A percentile compares a stretch with the other conserved stretches of the same genome.
Evolutionary conservation across 2,888 invertebrate species (phyloP).

Genomic region (Pyralis farinalis): DNA sequence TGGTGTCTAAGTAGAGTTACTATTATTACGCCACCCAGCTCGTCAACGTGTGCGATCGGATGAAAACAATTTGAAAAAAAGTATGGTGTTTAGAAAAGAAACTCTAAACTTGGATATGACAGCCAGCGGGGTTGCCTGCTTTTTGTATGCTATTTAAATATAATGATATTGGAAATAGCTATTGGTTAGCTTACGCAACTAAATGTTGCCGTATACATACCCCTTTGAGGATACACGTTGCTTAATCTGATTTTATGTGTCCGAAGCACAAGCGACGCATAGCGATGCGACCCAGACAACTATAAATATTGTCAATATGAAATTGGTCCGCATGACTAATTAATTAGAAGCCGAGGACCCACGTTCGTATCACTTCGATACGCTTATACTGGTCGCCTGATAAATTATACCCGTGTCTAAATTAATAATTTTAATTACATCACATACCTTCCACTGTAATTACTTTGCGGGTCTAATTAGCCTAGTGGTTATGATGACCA

Average conservation of each 20-base stretch:
- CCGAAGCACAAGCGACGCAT: constrained; percentile 40
- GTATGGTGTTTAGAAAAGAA: not conserved
- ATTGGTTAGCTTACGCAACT: constrained; percentile 42
- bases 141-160: constrained; percentile 4
- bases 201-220: constrained; percentile 44
- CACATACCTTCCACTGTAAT: too few relatives aligned
- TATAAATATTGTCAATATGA: constrained; percentile 26
- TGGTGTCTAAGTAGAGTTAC: too few relatives aligned
- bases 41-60: not conserved
- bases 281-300: constrained; percentile 28
- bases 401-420: too few relatives aligned
- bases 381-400: too few relatives aligned
- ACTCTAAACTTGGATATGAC: not conserved
- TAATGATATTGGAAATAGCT: constrained; percentile 21
- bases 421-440: too few relatives aligned
- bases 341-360: constrained; percentile 9
- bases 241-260: constrained; percentile 48
- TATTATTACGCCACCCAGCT: too few relatives aligned
- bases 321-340: constrained; percentile 27
- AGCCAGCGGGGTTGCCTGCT: not conserved
- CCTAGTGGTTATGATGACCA: too few relatives aligned
- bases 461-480: too few relatives aligned
- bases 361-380: not conserved
- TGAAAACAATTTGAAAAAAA: not conserved
- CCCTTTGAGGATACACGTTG: constrained; percentile 53